Evolutionary conservation across 2,888 invertebrate genomes (phyloP).

Genomic region (Lucinisca nassula): DNA sequence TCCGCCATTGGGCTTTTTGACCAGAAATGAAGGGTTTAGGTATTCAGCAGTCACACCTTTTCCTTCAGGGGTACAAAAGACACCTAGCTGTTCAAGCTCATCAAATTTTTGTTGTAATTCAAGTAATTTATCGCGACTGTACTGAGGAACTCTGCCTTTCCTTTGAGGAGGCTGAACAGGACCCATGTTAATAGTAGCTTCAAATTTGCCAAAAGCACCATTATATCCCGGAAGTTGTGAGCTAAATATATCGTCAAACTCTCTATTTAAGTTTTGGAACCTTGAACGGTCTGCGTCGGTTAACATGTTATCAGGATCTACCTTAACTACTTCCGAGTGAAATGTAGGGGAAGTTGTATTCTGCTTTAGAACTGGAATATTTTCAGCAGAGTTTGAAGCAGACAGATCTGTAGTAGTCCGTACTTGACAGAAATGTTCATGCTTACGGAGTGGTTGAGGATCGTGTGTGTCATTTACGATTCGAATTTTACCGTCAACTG

Average conservation of each 20-base stretch:
- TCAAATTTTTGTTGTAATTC: conserved; percentile 70
- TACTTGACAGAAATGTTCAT: conserved; percentile 26
- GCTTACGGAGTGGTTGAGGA: conserved; percentile 26
- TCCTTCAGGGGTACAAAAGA: conserved; percentile 69
- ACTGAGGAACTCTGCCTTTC: conserved; percentile 72
- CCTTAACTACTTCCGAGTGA: conserved; percentile 1
- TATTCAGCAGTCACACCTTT: conserved; percentile 65
- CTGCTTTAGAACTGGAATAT: background rate
- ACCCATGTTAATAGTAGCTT: conserved; percentile 75
- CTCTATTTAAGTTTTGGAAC: conserved; percentile 28
- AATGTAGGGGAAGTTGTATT: background rate
- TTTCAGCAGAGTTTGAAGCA: background rate
- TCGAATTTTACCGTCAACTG: conserved; percentile 38
- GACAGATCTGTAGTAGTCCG: background rate
- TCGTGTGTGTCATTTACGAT: conserved; percentile 31
- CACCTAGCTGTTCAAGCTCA: conserved; percentile 67
- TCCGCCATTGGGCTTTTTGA: conserved; percentile 59
- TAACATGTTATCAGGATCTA: conserved; percentile 50
- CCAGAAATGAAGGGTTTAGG: conserved; percentile 52
- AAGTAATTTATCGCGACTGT: conserved; percentile 57
- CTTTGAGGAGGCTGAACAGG: conserved; percentile 71
- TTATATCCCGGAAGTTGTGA: conserved; percentile 64
- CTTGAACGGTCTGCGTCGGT: background rate
- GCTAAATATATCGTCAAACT: conserved; percentile 65
- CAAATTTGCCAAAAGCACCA: conserved; percentile 66